phyloP scores from a whole-genome alignment of 2,888 invertebrate genomes.

The Mamestra brassicae region DNA sequence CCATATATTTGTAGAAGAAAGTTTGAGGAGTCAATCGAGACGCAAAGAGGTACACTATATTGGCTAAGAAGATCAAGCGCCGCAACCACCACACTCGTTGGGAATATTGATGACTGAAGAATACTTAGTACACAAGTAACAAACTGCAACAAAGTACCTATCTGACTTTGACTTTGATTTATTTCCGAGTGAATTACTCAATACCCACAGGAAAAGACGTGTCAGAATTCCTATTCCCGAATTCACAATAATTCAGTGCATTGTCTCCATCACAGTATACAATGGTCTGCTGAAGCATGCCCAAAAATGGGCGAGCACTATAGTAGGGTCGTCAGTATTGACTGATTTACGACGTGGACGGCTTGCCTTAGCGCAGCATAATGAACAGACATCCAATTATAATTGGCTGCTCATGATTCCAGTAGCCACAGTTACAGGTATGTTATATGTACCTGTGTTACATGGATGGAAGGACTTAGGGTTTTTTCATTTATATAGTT shows the following conservation, averaged over 20 bases:
- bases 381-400: conserved; percentile 49
- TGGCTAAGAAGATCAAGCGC: background rate
- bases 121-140: background rate
- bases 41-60: background rate
- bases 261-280: conserved; percentile 29
- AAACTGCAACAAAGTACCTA: too few species aligned
- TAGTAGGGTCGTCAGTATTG: conserved; percentile 45
- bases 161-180: too few species aligned
- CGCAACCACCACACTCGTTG: background rate
- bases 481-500: too few species aligned
- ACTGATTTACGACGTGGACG: conserved; percentile 50
- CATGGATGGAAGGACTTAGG: background rate
- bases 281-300: conserved; percentile 22
- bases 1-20: background rate
- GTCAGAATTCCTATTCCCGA: background rate
- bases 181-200: background rate
- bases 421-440: conserved; percentile 24
- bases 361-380: conserved; percentile 35
- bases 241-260: conserved; percentile 5
- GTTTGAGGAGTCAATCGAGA: too few species aligned
- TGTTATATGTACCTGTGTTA: background rate
- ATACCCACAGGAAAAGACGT: background rate
- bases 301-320: conserved; percentile 24
- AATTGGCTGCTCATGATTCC: conserved; percentile 19
- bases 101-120: background rate